These are phyloP conservation scores for Pycnomerus fuliginosus DNA, from an alignment of 2,888 invertebrate genomes.

Conservation along the genomic window DNA sequence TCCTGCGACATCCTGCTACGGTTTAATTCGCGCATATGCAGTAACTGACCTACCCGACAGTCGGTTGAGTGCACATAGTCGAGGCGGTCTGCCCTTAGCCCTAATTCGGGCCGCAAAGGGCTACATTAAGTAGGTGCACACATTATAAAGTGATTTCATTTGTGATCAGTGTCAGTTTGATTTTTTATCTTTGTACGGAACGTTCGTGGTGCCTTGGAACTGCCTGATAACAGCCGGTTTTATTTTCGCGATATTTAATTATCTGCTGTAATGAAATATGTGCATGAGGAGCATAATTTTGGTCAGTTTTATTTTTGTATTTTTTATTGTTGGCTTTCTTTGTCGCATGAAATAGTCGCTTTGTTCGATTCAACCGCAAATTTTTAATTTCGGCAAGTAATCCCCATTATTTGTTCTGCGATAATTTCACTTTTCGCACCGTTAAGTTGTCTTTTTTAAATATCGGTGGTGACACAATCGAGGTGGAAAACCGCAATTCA, in stretches of 20 bases:
- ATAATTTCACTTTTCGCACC: no score
- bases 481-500: no score
- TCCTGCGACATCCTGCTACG: constrained; percentile 27
- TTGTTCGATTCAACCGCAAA: background rate
- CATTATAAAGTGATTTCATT: constrained; percentile 13
- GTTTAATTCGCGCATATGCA: constrained; percentile 50
- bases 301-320: constrained; percentile 38
- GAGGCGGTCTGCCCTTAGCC: constrained; percentile 47
- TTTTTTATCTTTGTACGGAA: constrained; percentile 16
- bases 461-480: no score
- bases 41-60: constrained; percentile 53
- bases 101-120: constrained; percentile 48
- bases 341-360: background rate
- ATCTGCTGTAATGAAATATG: constrained; percentile 44
- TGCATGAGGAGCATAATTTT: constrained; percentile 41
- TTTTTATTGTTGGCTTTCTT: background rate
- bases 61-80: constrained; percentile 47
- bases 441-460: no score
- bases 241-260: constrained; percentile 28
- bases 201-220: background rate
- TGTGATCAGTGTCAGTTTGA: constrained; percentile 20
- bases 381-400: constrained; percentile 2
- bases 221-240: constrained; percentile 24
- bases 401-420: constrained; percentile 2
- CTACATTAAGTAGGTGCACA: constrained; percentile 37